phyloP scores from a whole-genome alignment of 2,797 vertebrate genomes.

The Gymnopithys bicolor region DNA sequence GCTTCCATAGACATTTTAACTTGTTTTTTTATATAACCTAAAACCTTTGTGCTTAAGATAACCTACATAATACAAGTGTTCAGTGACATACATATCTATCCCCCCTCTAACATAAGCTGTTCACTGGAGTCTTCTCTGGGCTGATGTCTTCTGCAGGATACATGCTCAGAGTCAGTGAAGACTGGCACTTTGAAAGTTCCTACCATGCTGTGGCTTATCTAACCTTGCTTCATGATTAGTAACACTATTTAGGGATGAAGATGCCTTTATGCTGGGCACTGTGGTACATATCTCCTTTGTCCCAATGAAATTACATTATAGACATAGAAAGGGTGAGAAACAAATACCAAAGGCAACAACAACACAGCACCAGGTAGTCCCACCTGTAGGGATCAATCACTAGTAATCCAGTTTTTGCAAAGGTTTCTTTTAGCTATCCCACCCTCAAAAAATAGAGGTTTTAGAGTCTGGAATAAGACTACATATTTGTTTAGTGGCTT shows the following conservation, averaged over 20 bases:
- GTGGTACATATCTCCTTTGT: neutral
- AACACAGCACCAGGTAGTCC: neutral
- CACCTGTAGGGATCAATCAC: neutral
- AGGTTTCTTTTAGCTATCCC: neutral
- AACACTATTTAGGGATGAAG: neutral
- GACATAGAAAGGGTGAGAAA: neutral
- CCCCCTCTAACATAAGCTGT: neutral
- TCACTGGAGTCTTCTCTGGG: neutral
- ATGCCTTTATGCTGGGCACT: rapidly evolving
- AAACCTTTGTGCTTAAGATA: neutral
- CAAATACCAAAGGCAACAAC: neutral
- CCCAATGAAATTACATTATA: neutral
- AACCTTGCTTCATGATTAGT: neutral
- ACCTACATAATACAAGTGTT: neutral
- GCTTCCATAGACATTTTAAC: neutral
- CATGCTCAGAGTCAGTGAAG: neutral
- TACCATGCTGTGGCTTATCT: neutral
- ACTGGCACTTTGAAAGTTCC: neutral
- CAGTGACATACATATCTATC: neutral
- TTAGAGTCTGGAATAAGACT: neutral
- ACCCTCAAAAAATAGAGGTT: neutral
- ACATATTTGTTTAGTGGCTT: neutral
- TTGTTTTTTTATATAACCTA: neutral
- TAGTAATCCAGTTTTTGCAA: neutral
- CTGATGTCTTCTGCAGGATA: neutral